Base-by-base conservation (phyloP, 2,888 invertebrate genomes). In the Zaprionus bogoriensis region DNA sequence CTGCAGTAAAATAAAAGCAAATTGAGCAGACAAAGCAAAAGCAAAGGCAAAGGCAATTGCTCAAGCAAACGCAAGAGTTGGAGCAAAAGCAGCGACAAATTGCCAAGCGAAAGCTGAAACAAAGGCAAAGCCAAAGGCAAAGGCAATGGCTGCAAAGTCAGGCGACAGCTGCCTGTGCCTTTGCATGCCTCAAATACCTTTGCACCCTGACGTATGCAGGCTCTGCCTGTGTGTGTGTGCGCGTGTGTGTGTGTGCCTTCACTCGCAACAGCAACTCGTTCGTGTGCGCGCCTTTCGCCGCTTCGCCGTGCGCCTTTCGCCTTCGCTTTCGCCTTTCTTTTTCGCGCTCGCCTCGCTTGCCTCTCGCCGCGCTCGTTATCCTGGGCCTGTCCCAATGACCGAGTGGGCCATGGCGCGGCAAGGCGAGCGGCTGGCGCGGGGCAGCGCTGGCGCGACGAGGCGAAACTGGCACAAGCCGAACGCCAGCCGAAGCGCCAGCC, bases 311-410 rank as follows among this genome's bases (percentile, higher is more conserved):
- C 32, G 1, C 7, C 32, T 17, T 9, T 7, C n/a, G 2, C 25
- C n/a, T n/a, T n/a, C n/a, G n/a, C n/a, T n/a, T n/a, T n/a, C n/a
- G n/a, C n/a, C n/a, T n/a, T n/a, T n/a, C n/a, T n/a, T n/a, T n/a
- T n/a, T n/a, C n/a, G n/a, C n/a, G n/a, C n/a, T n/a, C n/a, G n/a
- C n/a, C n/a, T n/a, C n/a, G n/a, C n/a, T n/a, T 25, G 25, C 25
- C 25, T 6, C 28, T 42, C 27, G 47, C 42, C 38, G 48, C 25
- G 48, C 65, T 67, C 58, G 57, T 54, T 65, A 65, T 72, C 72
- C 76, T 79, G 83, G 76, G 83, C 87, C 86, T 80, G 87, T 88
- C 87, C 87, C 86, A 87, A 88, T 87, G 88, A 87, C 87, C 88
- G 86, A 87, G 74, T 82, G 66, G 58, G 53, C 23, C 53, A 39